Base-by-base conservation (phyloP, 1,140 invertebrate genomes). In the Heliconius nattereri region DNA sequence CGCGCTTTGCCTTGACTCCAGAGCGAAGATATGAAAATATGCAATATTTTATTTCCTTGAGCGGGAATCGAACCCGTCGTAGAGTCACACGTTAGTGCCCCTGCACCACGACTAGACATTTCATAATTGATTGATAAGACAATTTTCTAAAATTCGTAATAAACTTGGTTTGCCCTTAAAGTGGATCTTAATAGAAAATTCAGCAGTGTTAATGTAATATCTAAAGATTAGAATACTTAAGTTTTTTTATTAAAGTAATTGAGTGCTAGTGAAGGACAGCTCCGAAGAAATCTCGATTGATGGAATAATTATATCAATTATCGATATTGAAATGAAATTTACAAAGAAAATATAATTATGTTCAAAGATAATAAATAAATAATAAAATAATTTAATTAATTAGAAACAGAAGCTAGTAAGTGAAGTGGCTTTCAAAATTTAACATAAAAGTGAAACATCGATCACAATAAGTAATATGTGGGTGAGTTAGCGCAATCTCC, bases 401-500 rank as follows among this genome's bases (percentile, higher is more conserved):
- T 72, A n/a, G 9, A 72, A 72, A 37, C 6, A 26, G 3, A 66
- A 66, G 60, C 60, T 29, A 66, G 23, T 66, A 19, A 66, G 11
- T 29, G 0, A 66, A 66, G 60, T 29, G 16, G 9, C 26, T 72
- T 37, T 40, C 29, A 72, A 72, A 40, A 37, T 35, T 57, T 72
- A 20, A 72, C 71, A 72, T 72, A 72, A 37, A 72, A 72, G 49
- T 80, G 75, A 75, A 75, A 66, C 54, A 52, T 80, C 70, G 71
- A 73, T 80, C 71, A 76, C 75, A 76, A 80, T 73, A 70, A 80
- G 57, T 71, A 72, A 76, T 70, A 77, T 77, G 76, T 77, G 76
- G 76, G 76, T 77, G 60, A 80, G 29, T 80, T 73, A 73, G 79
- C 66, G 71, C 79, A 80, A 80, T 80, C 66, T 76, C 32, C 26